Percentiles rank a stretch among this genome's conserved stretches.
These are phyloP conservation scores for Steromphala cineraria DNA, from an alignment of 2,888 invertebrate genomes.

Conservation along the genomic window DNA sequence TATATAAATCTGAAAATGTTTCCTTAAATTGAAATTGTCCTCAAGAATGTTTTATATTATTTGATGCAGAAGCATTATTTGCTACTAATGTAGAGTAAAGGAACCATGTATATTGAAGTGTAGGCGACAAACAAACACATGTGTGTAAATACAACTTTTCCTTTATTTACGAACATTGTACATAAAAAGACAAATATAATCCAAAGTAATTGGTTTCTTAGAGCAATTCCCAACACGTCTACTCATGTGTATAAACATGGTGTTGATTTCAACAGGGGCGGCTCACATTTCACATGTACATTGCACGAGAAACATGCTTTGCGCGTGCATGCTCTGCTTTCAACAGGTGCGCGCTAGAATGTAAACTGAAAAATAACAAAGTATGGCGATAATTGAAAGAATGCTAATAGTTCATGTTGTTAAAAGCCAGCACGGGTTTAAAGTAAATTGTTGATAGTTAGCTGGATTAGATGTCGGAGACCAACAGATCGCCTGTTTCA, in stretches of 20 bases:
- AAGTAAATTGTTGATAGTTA: conserved; percentile 19
- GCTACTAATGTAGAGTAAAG: too few relatives aligned
- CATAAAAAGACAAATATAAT: not conserved
- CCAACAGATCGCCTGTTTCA: not conserved
- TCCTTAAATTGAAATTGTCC: too few relatives aligned
- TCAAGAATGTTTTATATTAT: too few relatives aligned
- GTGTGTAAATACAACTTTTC: too few relatives aligned
- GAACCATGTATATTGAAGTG: too few relatives aligned
- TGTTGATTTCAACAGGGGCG: not conserved
- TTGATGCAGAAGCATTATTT: too few relatives aligned
- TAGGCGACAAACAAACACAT: too few relatives aligned
- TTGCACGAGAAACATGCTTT: not conserved
- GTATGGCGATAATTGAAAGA: conserved; percentile 5
- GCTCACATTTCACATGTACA: not conserved
- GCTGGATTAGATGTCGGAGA: conserved; percentile 12
- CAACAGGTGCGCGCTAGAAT: not conserved
- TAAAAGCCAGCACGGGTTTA: conserved; percentile 4
- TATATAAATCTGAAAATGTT: too few relatives aligned
- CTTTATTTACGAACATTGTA: not conserved
- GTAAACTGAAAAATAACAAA: conserved; percentile 8
- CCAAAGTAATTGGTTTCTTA: not conserved
- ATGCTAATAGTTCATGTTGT: conserved; percentile 22
- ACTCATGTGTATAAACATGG: not conserved
- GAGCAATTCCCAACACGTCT: not conserved
- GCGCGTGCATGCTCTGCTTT: not conserved